phyloP scores from a whole-genome alignment of 2,113 vertebrate species.

The Pseudorectes ferrugineus region DNA sequence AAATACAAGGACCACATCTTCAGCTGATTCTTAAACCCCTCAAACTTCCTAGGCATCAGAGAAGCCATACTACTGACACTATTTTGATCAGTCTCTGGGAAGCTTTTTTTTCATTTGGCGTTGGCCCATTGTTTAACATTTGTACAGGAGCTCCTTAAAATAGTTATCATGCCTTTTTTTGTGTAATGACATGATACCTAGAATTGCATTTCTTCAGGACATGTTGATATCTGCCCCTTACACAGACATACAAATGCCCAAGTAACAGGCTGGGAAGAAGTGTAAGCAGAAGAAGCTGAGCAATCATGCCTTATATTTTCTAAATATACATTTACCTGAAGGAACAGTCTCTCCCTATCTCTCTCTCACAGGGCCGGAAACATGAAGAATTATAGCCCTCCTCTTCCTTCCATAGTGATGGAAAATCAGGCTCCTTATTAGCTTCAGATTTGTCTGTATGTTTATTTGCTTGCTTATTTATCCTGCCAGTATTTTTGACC shows the following conservation, averaged over 20 bases:
- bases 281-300: not conserved
- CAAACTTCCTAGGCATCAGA: not conserved
- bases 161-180: not conserved
- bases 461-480: conserved; percentile 1
- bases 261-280: not conserved
- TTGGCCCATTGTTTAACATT: not conserved
- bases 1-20: not conserved
- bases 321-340: not conserved
- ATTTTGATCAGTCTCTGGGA: not conserved
- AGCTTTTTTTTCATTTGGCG: not conserved
- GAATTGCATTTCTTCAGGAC: not conserved
- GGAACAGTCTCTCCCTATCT: not conserved
- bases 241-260: not conserved
- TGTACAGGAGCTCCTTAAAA: not conserved
- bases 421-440: not conserved
- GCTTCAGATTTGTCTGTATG: not conserved
- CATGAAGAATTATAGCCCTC: not conserved
- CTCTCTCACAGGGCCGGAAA: not conserved
- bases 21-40: not conserved
- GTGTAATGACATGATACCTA: not conserved
- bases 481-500: not conserved
- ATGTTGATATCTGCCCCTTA: accelerated
- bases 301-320: not conserved
- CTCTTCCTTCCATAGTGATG: not conserved
- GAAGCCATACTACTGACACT: not conserved